Evolutionary conservation across 2,113 vertebrate genomes (phyloP).

Genomic region (Mobula hypostoma): DNA sequence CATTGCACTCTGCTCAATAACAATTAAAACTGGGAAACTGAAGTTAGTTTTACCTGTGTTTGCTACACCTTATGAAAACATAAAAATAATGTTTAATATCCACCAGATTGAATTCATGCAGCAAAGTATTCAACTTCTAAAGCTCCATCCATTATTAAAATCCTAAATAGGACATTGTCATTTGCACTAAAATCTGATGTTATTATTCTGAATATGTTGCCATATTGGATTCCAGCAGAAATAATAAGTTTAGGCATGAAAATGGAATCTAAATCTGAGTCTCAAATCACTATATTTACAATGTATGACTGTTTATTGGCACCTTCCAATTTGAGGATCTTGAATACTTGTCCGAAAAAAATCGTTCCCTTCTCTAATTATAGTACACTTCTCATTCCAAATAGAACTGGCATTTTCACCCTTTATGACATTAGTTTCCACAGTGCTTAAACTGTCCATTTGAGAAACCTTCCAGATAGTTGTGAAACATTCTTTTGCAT

Average conservation of each 20-base stretch:
- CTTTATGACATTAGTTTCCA: neutral
- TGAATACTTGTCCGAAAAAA: neutral
- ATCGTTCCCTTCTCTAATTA: neutral
- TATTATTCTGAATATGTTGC: neutral
- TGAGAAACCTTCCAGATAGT: neutral
- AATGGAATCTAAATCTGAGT: neutral
- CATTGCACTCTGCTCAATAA: too few relatives aligned
- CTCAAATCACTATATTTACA: neutral
- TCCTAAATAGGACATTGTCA: neutral
- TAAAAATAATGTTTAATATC: neutral
- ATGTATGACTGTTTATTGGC: neutral
- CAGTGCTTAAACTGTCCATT: neutral
- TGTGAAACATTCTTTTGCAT: neutral
- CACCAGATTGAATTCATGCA: neutral
- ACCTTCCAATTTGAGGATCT: neutral
- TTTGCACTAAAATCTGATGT: neutral
- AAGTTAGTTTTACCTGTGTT: too few relatives aligned
- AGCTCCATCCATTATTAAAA: neutral
- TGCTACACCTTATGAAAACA: too few relatives aligned
- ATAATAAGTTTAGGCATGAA: neutral
- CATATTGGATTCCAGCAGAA: neutral
- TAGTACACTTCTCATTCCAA: neutral
- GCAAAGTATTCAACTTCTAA: neutral
- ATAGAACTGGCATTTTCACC: neutral
- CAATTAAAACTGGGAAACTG: too few relatives aligned